Conservation (phyloP, 2,888 invertebrate species). For the Spialia ferax region DNA sequence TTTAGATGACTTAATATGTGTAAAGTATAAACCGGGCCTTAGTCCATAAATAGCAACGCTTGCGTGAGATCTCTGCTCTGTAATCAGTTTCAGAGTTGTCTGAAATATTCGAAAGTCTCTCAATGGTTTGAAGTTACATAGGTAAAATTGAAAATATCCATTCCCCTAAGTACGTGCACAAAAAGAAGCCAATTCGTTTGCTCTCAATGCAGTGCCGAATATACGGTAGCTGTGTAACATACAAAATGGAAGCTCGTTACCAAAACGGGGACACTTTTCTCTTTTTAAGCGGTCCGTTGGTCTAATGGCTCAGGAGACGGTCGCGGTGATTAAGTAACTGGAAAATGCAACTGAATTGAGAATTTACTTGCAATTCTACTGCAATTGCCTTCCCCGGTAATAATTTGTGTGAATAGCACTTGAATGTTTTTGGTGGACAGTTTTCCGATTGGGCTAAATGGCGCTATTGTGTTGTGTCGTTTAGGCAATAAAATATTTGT, state of each 20-base stretch:
- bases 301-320: slow-evolving; percentile 34
- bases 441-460: slow-evolving; percentile 1
- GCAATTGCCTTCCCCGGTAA: slow-evolving; percentile 29
- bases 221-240: slow-evolving; percentile 14
- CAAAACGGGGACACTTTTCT: slow-evolving; percentile 23
- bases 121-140: too few species aligned
- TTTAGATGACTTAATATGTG: too few species aligned
- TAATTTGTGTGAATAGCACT: slow-evolving; percentile 11
- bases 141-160: not conserved
- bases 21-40: too few species aligned
- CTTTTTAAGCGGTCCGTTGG: slow-evolving; percentile 35
- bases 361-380: slow-evolving; percentile 6
- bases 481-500: not conserved
- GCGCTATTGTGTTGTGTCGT: not conserved
- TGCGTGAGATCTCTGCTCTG: too few species aligned
- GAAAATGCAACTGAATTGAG: slow-evolving; percentile 19
- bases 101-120: too few species aligned
- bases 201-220: not conserved
- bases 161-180: not conserved
- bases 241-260: slow-evolving; percentile 32
- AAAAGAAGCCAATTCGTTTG: not conserved
- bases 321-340: slow-evolving; percentile 40
- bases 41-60: too few species aligned
- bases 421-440: not conserved
- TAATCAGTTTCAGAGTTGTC: too few species aligned